Evolutionary conservation across 2,888 invertebrate genomes (phyloP), one percentile per base, ranked within the genome.

Genomic region (Watsonalla binaria): DNA sequence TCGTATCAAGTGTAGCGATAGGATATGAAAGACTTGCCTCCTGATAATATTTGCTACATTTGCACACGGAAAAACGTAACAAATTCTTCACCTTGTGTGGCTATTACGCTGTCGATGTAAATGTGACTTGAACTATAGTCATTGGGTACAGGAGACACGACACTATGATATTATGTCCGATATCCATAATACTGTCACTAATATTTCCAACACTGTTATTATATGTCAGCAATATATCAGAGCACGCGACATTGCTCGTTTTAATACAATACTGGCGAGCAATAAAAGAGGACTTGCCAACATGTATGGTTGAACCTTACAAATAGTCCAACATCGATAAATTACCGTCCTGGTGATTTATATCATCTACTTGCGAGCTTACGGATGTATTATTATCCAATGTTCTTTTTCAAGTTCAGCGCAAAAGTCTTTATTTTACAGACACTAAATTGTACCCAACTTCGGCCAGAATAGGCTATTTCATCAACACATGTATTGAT

Each of bases 171-270:
- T 42, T 42, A 42, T 11, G 42, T 42, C 11, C 37, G 37, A 5
- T n/a, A 13, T 8, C 15, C 13, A 37, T 33, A 53, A 39, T 51
- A 45, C 34, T 46, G 47, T 57, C n/a, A n/a, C n/a, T n/a, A 51
- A 57, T 57, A 54, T 54, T 51, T 49, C 51, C 39, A 50, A 35
- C 52, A 47, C 52, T 59, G 55, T 58, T 59, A 58, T 59, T 56
- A 54, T 53, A 58, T 54, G 54, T 51, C 49, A 49, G 55, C 59
- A 37, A 67, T 72, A 64, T 63, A 69, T 70, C 65, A 68, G 52
- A 59, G 45, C 58, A 62, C 58, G 68, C 55, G 62, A 66, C 68
- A 66, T 68, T 67, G 62, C 63, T 51, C 61, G 58, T 58, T 63
- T 65, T 68, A 65, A 64, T 68, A 65, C 57, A 61, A 66, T 63